A percentile compares a stretch with the other conserved stretches of the same genome.
Conservation (phyloP, 2,888 invertebrate genomes). For the Rhabditophanes sp. region DNA sequence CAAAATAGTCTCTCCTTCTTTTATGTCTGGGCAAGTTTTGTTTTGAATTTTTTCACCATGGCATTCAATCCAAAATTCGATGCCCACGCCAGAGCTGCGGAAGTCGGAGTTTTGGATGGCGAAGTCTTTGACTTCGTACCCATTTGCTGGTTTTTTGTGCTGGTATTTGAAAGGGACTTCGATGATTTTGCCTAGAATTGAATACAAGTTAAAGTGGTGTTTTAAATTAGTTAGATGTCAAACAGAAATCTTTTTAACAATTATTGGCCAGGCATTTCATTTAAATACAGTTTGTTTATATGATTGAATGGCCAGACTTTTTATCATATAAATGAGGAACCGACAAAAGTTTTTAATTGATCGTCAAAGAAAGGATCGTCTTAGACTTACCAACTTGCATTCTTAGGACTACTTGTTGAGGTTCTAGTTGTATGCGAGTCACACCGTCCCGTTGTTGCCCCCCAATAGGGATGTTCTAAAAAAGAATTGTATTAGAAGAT, state of each 20-base stretch:
- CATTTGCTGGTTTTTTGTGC: constrained; percentile 15
- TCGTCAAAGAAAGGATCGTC: constrained; percentile 1
- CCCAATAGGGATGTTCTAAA: constrained; percentile 31
- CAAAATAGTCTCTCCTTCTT: constrained; percentile 16
- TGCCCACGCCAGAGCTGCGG: constrained; percentile 16
- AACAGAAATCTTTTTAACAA: too few species aligned
- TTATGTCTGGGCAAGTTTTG: constrained; percentile 17
- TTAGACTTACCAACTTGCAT: neutral
- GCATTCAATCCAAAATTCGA: constrained; percentile 30
- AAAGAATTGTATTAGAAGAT: constrained; percentile 1
- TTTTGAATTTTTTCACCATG: constrained; percentile 18
- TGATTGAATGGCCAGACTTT: neutral
- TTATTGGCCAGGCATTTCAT: too few species aligned
- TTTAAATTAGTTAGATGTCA: neutral
- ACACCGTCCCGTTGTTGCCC: constrained; percentile 20
- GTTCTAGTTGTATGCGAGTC: constrained; percentile 28
- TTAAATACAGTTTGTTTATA: neutral
- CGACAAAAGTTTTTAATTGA: neutral
- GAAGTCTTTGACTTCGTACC: constrained; percentile 19
- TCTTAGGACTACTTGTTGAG: constrained; percentile 21
- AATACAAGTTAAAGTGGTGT: neutral
- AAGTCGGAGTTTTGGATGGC: constrained; percentile 31
- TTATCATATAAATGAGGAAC: neutral
- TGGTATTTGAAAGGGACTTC: constrained; percentile 32
- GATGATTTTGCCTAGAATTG: constrained; percentile 23